Evolutionary conservation across 2,113 vertebrate genomes (phyloP).

Genomic region (Parus major): DNA sequence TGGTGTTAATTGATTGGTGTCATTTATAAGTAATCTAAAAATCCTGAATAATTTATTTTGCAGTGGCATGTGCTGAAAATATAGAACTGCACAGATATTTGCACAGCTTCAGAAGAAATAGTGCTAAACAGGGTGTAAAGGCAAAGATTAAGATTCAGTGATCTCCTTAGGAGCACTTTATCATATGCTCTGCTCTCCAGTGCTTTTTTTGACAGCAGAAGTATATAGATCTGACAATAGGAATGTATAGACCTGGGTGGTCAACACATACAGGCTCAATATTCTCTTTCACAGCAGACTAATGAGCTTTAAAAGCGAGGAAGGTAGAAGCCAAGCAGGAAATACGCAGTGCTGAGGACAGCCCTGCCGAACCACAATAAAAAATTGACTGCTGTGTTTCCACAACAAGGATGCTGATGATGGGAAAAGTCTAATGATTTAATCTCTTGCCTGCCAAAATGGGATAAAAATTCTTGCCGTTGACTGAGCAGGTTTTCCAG

Average conservation of each 20-base stretch:
- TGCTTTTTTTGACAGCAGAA: neutral
- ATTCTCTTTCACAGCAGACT: constrained; percentile 2
- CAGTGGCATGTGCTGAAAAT: constrained; percentile 62
- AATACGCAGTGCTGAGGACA: neutral
- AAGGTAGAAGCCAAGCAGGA: neutral
- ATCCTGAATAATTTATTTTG: constrained; percentile 75
- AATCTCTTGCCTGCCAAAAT: neutral
- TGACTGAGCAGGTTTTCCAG: constrained; percentile 10
- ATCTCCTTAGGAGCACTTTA: neutral
- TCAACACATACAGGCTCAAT: neutral
- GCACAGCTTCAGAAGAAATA: neutral
- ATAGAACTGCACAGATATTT: constrained; percentile 29
- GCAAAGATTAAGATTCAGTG: constrained; percentile 48
- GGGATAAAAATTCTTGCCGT: neutral
- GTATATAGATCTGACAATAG: neutral
- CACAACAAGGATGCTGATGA: neutral
- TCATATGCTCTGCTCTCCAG: neutral
- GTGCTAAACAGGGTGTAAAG: neutral
- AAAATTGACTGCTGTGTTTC: neutral
- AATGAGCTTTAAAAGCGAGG: constrained; percentile 1
- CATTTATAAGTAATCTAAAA: constrained; percentile 71
- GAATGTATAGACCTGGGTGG: constrained; percentile 5
- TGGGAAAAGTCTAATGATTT: neutral
- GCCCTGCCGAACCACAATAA: neutral
- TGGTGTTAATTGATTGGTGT: constrained; percentile 68